Base-by-base conservation (phyloP, 1,140 invertebrate genomes). In the Polyergus mexicanus region DNA sequence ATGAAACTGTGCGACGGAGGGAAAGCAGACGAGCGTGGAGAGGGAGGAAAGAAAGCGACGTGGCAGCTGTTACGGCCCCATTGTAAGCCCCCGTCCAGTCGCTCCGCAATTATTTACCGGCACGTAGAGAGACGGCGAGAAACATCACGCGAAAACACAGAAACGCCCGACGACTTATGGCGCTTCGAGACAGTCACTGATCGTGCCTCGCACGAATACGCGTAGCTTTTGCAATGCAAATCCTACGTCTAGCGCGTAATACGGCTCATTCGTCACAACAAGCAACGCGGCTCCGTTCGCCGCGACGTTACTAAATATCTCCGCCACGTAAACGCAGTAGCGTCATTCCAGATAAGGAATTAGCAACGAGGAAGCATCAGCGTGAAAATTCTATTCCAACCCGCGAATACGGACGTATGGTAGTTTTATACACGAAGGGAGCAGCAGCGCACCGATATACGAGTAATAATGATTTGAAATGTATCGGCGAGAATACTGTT, bases 211-310 rank as follows among this genome's bases (percentile, higher is more conserved):
- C 51, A 56, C 86, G 72, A 58, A 63, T 86, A 83, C 62, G 22
- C 71, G 75, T 56, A 4, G 60, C 54, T 76, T 89, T 89, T 89
- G 88, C 88, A 89, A 89, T 89, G 88, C 88, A 89, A 88, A 89
- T 88, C 66, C 58, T 68, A 41, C 69, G 44, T 62, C 83, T 63
- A 38, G 47, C 88, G 58, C 65, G 76, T 88, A 86, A 89, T 86
- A 89, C 87, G 83, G 68, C 75, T 63, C 86, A 88, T 88, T 89
- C 88, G 87, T 89, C 84, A 88, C 85, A 75, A 75, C 72, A 32
- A 28, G 28, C 77, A 87, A 60, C 58, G 62, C 35, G 38, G 75
- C 77, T 71, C 71, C 35, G 44, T 62, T 76, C 71, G 62, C 47
- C 86, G 16, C 28, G 35, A 28, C 69, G 32, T 47, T 68, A 75